phyloP scores from a whole-genome alignment of 2,113 vertebrate species.

The Macaca mulatta region DNA sequence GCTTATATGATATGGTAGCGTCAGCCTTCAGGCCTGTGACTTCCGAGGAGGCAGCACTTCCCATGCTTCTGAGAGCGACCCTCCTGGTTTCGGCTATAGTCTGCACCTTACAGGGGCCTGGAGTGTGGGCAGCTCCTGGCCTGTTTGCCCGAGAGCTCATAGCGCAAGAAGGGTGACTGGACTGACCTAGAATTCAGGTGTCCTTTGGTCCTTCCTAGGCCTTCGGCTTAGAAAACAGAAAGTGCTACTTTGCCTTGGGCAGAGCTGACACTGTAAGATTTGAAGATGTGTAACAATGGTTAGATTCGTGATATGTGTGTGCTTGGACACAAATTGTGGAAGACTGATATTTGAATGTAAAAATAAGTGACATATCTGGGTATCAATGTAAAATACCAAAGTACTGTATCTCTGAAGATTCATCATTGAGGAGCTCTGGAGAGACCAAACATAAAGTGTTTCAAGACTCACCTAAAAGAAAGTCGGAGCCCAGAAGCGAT shows the following conservation, averaged over 20 bases:
- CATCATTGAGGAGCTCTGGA: constrained; percentile 80
- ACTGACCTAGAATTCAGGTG: not conserved
- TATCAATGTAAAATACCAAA: constrained; percentile 75
- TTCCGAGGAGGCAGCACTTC: no score
- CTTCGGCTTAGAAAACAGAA: constrained; percentile 40
- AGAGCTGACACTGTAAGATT: constrained; percentile 72
- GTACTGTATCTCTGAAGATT: constrained; percentile 81
- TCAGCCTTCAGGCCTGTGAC: no score
- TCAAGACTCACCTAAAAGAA: constrained; percentile 82
- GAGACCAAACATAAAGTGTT: constrained; percentile 80
- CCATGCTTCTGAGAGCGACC: not conserved
- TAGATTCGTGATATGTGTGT: constrained; percentile 68
- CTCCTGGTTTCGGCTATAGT: not conserved
- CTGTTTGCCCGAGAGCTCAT: not conserved
- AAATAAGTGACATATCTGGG: constrained; percentile 75
- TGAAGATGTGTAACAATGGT: constrained; percentile 71
- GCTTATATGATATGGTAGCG: not conserved
- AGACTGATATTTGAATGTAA: constrained; percentile 64
- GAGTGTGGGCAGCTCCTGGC: not conserved
- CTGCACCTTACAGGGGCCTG: not conserved
- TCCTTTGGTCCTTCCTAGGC: not conserved
- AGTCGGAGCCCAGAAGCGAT: constrained; percentile 83
- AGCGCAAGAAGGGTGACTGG: not conserved
- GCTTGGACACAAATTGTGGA: constrained; percentile 75
- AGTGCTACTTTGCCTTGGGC: constrained; percentile 80